Base-by-base conservation (phyloP, 2,888 invertebrate genomes). In the Eupithecia centaureata region DNA sequence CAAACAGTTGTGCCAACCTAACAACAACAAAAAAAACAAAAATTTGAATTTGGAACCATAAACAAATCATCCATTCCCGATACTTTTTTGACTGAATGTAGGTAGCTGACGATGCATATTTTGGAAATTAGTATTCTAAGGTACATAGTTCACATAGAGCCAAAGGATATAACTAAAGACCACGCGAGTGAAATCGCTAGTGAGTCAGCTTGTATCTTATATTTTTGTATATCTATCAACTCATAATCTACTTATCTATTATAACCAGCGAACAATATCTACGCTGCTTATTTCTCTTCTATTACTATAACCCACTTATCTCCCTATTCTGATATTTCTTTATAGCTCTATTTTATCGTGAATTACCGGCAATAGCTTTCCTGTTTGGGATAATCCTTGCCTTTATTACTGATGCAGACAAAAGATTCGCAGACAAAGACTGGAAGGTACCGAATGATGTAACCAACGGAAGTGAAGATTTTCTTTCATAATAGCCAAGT, bases 331-430 rank as follows among this genome's bases (percentile, higher is more conserved):
- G 60, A 60, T 65, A 33, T 59, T 59, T 47, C 25, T 33, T 56
- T 54, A 51, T 63, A 25, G 38, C 56, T 60, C 56, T 60, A 68
- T 68, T 63, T 73, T 70, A 67, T 68, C 67, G 57, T 25, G 62
- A 65, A 75, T 69, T 65, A 78, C 71, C 71, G 73, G 70, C 80
- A 79, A 82, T 78, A 75, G 77, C 72, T 77, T 79, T 76, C 73
- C 76, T 76, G 77, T 74, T 71, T 70, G 73, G 76, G 80, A 78
- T 78, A 80, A 79, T 73, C 77, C 76, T 79, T 71, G 75, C 73
- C 72, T 76, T 69, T 58, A 78, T 82, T 77, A 82, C 81, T 77
- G 78, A 81, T 79, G 75, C 80, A 82, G 80, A 82, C 79, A 82
- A 72, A 67, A 72, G 69, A 72, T 74, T 75, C 67, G 51, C 66